Evolutionary conservation across 1,140 invertebrate genomes (phyloP).

Genomic region (Archivesica marissinica): DNA sequence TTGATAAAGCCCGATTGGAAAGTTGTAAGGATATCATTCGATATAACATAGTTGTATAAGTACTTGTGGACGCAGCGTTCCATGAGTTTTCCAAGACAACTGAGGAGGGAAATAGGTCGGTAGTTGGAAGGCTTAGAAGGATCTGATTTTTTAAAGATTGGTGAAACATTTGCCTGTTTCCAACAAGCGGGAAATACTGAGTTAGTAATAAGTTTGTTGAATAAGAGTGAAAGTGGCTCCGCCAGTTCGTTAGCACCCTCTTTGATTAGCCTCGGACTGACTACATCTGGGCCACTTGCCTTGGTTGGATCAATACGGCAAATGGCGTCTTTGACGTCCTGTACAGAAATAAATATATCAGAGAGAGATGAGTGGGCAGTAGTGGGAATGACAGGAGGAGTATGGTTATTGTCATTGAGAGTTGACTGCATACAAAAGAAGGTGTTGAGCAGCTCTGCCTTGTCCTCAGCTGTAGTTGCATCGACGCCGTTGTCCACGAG

Average conservation of each 20-base stretch:
- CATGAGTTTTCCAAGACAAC: conserved; percentile 41
- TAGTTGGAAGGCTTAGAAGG: conserved; percentile 13
- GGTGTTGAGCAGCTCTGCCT: neutral
- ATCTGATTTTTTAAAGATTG: conserved; percentile 27
- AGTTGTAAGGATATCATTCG: neutral
- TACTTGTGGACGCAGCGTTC: conserved; percentile 32
- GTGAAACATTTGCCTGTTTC: conserved; percentile 22
- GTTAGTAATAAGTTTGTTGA: conserved; percentile 12
- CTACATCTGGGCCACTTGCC: conserved; percentile 11
- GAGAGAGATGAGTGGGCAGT: neutral
- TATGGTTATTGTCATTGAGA: neutral
- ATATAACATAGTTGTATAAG: conserved; percentile 19
- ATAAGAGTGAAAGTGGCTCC: neutral
- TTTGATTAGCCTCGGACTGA: conserved; percentile 17
- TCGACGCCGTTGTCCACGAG: neutral
- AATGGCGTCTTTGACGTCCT: conserved; percentile 15
- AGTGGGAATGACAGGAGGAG: neutral
- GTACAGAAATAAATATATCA: neutral
- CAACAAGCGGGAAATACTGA: conserved; percentile 7
- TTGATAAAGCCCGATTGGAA: conserved; percentile 36
- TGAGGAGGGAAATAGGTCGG: conserved; percentile 24
- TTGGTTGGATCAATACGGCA: neutral
- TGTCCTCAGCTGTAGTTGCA: neutral
- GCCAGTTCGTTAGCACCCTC: conserved; percentile 11
- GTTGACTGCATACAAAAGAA: neutral